A percentile compares a stretch with the other conserved stretches of the same genome.
These are phyloP conservation scores for Eciton burchellii DNA, from an alignment of 1,140 invertebrate genomes.

Conservation along the genomic window DNA sequence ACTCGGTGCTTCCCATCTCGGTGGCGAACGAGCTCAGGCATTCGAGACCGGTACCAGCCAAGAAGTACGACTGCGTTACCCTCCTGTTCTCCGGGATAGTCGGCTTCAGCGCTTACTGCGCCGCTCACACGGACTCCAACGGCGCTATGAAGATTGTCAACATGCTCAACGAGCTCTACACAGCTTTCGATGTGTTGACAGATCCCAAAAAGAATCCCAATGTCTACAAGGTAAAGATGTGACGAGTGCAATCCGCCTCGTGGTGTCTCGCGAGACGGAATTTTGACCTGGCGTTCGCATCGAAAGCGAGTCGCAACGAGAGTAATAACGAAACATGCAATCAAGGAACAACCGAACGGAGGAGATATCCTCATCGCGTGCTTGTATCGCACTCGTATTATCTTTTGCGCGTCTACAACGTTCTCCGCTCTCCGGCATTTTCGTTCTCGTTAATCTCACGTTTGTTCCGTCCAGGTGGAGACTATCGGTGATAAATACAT, in stretches of 20 bases:
- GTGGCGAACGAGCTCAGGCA: slow-evolving; percentile 97
- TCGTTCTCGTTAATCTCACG: slow-evolving; percentile 56
- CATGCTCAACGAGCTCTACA: slow-evolving; percentile 96
- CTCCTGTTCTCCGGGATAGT: slow-evolving; percentile 97
- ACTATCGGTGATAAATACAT: slow-evolving; percentile 99
- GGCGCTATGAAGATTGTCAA: slow-evolving; percentile 97
- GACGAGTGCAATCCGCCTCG: slow-evolving; percentile 5
- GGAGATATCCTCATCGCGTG: neutral
- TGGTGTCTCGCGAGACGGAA: too few relatives aligned
- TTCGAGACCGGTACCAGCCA: slow-evolving; percentile 94
- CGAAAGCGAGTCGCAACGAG: too few relatives aligned
- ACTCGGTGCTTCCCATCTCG: slow-evolving; percentile 96
- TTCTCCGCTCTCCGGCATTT: slow-evolving; percentile 28
- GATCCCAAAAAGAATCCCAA: slow-evolving; percentile 96
- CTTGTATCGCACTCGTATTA: neutral
- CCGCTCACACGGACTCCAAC: slow-evolving; percentile 92
- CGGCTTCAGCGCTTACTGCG: slow-evolving; percentile 95
- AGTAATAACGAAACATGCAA: too few relatives aligned
- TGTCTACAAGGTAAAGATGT: slow-evolving; percentile 94
- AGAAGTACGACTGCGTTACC: slow-evolving; percentile 94
- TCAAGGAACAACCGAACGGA: too few relatives aligned
- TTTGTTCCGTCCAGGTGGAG: slow-evolving; percentile 92
- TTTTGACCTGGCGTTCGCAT: neutral
- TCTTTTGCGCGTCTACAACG: neutral
- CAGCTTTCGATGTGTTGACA: slow-evolving; percentile 95